Percentiles rank a stretch among this genome's conserved stretches.
Conservation (phyloP, 1,140 invertebrate genomes). For the Oedothorax gibbosus region DNA sequence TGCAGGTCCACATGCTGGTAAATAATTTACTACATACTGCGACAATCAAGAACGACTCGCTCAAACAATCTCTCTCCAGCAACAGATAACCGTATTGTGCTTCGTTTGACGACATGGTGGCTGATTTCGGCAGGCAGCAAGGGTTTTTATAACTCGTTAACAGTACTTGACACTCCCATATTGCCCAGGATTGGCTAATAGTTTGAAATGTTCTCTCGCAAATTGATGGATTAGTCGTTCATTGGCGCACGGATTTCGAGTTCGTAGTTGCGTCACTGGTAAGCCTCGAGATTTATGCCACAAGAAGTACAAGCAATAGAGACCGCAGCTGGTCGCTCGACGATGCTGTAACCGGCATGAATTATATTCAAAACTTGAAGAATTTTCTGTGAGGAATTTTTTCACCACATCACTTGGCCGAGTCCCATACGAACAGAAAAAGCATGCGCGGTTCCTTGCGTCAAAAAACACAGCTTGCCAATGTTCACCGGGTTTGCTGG, state of each 20-base stretch:
- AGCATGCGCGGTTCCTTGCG: background rate
- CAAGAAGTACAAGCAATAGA: background rate
- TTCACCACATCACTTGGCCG: background rate
- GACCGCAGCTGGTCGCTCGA: background rate
- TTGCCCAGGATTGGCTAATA: background rate
- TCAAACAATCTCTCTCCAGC: background rate
- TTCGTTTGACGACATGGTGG: background rate
- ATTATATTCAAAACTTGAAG: background rate
- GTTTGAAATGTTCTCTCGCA: background rate
- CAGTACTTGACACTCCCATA: background rate
- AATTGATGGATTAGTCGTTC: background rate
- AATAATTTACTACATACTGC: background rate
- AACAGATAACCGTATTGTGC: background rate
- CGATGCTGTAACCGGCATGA: background rate
- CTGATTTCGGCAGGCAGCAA: background rate
- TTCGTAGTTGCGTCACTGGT: background rate
- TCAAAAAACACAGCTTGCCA: background rate
- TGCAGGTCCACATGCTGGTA: background rate
- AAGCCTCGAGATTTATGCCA: background rate
- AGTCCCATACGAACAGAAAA: background rate
- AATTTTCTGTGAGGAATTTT: background rate
- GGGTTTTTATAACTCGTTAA: background rate
- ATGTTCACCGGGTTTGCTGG: background rate
- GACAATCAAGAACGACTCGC: no score
- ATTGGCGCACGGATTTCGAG: background rate